Percentiles rank a stretch among this genome's conserved stretches.
Evolutionary conservation across 2,113 vertebrate species (phyloP).

Genomic region (Solea solea): DNA sequence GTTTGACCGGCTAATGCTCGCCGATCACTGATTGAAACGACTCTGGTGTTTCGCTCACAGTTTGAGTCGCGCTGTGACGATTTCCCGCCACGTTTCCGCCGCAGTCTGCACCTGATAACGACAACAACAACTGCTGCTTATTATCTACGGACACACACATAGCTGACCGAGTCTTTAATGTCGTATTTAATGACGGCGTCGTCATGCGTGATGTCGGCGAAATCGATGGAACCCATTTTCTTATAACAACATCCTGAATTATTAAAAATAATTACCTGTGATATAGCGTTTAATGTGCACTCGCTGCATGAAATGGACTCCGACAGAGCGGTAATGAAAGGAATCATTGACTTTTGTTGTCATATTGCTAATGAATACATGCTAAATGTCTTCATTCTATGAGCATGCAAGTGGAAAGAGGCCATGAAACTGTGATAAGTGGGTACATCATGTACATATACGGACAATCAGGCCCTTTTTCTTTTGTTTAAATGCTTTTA

Average conservation of each 20-base stretch:
- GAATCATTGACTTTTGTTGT: neutral
- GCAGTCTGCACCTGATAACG: too few species aligned
- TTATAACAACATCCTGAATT: neutral
- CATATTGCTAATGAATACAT: neutral
- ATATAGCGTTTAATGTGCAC: neutral
- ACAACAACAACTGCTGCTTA: too few species aligned
- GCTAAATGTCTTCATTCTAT: too few species aligned
- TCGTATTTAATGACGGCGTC: neutral
- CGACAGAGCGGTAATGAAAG: neutral
- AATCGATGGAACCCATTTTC: neutral
- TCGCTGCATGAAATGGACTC: neutral
- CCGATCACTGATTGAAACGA: neutral
- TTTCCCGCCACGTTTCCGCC: too few species aligned
- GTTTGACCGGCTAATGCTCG: constrained; percentile 20
- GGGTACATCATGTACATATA: too few species aligned
- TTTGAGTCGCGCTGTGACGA: too few species aligned
- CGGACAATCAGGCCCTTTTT: too few species aligned
- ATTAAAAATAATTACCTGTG: neutral
- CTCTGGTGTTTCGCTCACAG: too few species aligned
- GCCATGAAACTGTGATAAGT: too few species aligned
- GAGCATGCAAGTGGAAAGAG: too few species aligned
- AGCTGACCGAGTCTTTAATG: neutral
- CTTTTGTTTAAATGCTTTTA: too few species aligned
- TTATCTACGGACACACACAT: too few species aligned
- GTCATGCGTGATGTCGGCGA: neutral